phyloP scores from a whole-genome alignment of 2,113 vertebrate species.

The Leptobrachium ailaonicum region DNA sequence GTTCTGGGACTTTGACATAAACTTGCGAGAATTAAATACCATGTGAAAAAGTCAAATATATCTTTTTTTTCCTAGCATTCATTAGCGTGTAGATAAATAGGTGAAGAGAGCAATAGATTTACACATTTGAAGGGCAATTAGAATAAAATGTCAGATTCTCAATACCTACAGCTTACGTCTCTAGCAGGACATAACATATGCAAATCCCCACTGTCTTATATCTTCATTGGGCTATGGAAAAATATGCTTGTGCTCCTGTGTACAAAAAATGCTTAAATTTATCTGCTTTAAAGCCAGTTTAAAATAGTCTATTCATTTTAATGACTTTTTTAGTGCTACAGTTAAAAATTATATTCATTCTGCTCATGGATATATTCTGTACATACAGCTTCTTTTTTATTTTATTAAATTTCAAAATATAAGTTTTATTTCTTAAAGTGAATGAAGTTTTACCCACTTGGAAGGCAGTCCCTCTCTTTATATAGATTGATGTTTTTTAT shows the following conservation, averaged over 20 bases:
- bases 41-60: slow-evolving; percentile 52
- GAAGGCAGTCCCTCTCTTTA: too few species aligned
- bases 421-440: neutral
- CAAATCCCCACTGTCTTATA: slow-evolving; percentile 51
- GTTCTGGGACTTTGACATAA: slow-evolving; percentile 44
- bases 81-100: slow-evolving; percentile 49
- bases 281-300: slow-evolving; percentile 9
- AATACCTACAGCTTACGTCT: slow-evolving; percentile 30
- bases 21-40: slow-evolving; percentile 44
- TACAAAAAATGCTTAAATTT: slow-evolving; percentile 46
- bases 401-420: neutral
- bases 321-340: slow-evolving; percentile 31
- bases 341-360: neutral
- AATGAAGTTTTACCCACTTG: too few species aligned
- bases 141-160: slow-evolving; percentile 41
- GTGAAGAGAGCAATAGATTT: slow-evolving; percentile 40
- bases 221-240: neutral
- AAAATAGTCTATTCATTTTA: slow-evolving; percentile 38
- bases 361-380: neutral
- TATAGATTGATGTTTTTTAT: too few species aligned
- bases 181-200: slow-evolving; percentile 47
- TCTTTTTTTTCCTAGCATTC: slow-evolving; percentile 50
- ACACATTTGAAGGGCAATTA: slow-evolving; percentile 50
- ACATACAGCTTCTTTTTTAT: neutral
- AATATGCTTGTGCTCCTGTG: slow-evolving; percentile 34